These are phyloP conservation scores for Luperina nickerlii DNA, from an alignment of 2,888 invertebrate species.

Conservation along the genomic window DNA sequence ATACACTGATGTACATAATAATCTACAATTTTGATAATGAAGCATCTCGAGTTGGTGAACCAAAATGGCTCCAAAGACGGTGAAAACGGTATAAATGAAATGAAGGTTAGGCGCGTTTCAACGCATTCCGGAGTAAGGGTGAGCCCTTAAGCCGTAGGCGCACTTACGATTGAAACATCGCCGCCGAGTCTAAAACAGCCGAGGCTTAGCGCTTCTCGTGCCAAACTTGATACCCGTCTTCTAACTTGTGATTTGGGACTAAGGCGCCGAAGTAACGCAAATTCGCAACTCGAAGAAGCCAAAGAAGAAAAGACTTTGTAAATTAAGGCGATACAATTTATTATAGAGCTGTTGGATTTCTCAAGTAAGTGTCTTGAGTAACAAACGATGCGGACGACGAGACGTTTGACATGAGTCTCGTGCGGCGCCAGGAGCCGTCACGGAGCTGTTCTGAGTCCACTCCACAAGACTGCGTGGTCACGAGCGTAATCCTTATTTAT, in stretches of 20 bases:
- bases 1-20: neutral
- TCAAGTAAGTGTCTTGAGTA: conserved; percentile 66
- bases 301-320: conserved; percentile 70
- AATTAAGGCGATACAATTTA: conserved; percentile 75
- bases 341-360: conserved; percentile 67
- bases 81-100: conserved; percentile 82
- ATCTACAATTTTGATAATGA: conserved; percentile 37
- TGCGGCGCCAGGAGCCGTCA: conserved; percentile 76
- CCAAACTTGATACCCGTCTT: conserved; percentile 85
- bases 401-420: conserved; percentile 81
- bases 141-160: conserved; percentile 85
- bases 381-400: conserved; percentile 77
- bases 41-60: conserved; percentile 36
- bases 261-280: conserved; percentile 87
- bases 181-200: conserved; percentile 84
- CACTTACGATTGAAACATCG: conserved; percentile 86
- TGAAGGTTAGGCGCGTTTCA: conserved; percentile 85
- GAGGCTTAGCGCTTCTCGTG: conserved; percentile 86
- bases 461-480: conserved; percentile 87
- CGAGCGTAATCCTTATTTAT: conserved; percentile 89
- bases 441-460: conserved; percentile 79
- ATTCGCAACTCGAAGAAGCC: conserved; percentile 80
- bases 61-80: conserved; percentile 70
- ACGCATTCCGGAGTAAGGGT: conserved; percentile 76
- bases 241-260: conserved; percentile 87